Percentiles rank a stretch among this genome's conserved stretches.
phyloP scores from a whole-genome alignment of 2,888 invertebrate genomes.

The Machimus atricapillus region DNA sequence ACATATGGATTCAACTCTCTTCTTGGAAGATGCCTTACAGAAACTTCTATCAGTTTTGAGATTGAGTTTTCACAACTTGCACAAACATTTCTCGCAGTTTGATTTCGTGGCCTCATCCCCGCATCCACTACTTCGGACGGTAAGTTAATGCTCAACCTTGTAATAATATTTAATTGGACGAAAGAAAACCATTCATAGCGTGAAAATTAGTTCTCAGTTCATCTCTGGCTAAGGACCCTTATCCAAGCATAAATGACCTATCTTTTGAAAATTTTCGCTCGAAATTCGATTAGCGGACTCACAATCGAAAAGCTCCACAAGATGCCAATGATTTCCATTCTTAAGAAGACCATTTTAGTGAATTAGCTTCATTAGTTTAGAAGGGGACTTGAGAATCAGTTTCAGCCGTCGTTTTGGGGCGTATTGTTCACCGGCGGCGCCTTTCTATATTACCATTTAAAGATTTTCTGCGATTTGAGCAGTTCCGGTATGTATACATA shows the following conservation, averaged over 20 bases:
- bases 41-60: too few species aligned
- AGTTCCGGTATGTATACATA: neutral
- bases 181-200: neutral
- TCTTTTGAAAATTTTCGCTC: neutral
- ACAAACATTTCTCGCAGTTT: neutral
- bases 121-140: neutral
- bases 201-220: constrained; percentile 2
- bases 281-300: neutral
- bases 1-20: too few species aligned
- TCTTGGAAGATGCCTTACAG: too few species aligned
- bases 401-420: neutral
- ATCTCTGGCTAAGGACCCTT: neutral
- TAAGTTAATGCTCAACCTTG: neutral
- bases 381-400: neutral
- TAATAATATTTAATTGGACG: constrained; percentile 2
- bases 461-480: neutral
- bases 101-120: neutral
- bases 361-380: neutral
- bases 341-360: neutral
- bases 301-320: constrained; percentile 1
- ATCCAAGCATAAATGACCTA: neutral
- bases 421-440: neutral
- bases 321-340: neutral
- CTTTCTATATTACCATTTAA: neutral
- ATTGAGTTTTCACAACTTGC: too few species aligned